Evolutionary conservation across 2,797 vertebrate species (phyloP).

Genomic region (Loriculus beryllinus): DNA sequence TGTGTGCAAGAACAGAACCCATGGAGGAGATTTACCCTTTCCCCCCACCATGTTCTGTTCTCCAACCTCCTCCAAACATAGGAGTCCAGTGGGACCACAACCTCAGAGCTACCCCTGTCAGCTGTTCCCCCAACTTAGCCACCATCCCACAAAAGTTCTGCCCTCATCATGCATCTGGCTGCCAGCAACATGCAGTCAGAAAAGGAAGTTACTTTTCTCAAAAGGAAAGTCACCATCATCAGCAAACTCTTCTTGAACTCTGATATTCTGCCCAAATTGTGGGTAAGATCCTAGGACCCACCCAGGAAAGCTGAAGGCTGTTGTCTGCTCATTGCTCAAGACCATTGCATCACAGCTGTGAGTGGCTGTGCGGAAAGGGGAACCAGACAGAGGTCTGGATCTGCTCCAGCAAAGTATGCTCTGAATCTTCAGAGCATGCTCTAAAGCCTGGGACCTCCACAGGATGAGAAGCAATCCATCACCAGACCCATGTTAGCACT

Average conservation of each 20-base stretch:
- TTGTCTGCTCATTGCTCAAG: not conserved
- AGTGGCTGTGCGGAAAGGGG: not conserved
- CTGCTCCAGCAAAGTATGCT: not conserved
- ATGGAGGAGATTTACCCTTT: not conserved
- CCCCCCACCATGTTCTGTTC: not conserved
- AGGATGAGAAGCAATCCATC: not conserved
- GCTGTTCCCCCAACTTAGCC: not conserved
- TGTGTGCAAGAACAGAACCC: not conserved
- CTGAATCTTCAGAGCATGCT: not conserved
- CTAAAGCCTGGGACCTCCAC: not conserved
- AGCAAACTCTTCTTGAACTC: slow-evolving; percentile 70
- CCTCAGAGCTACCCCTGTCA: rapidly evolving
- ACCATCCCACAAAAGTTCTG: not conserved
- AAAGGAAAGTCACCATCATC: slow-evolving; percentile 67
- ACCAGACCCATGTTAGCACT: rapidly evolving
- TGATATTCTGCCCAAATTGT: slow-evolving; percentile 63
- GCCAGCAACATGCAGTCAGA: not conserved
- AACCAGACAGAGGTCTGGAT: not conserved
- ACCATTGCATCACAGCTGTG: not conserved
- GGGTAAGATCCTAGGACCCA: slow-evolving; percentile 46
- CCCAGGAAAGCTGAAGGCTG: not conserved
- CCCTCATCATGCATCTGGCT: not conserved
- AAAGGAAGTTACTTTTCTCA: slow-evolving; percentile 60
- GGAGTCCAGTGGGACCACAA: not conserved
- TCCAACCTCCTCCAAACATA: not conserved